Base-by-base conservation (phyloP, 2,797 vertebrate species). In the Sphaeramia orbicularis region DNA sequence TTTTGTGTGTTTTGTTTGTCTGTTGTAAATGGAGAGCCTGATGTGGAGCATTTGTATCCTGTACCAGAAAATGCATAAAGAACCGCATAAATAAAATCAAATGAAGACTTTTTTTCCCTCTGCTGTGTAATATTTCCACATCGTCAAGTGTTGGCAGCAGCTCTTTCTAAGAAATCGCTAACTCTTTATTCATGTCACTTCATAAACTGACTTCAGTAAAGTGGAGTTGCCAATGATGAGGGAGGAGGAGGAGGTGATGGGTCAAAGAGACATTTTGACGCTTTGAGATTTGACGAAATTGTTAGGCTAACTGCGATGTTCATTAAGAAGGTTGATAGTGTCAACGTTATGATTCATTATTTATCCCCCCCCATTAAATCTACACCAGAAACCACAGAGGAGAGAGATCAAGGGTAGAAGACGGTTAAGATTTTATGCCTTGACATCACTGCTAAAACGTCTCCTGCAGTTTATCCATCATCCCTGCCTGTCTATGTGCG, bases 341-440 rank as follows among this genome's bases (percentile, higher is more conserved):
- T 58, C 52, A 63, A 66, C 47, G 47, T 60, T 43, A 1, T 11
- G 12, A 66, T 74, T 63, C 61, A 60, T 81, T 73, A 87, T 80
- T 81, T 58, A 75, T 65, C 52, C 47, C 56, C 56, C 14, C 4
- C 38, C 61, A 48, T 76, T 70, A 65, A 66, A 70, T 42, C 51
- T 63, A 54, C 63, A 67, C 41, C 53, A 27, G 32, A 4, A 70
- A 35, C 19, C 65, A 57, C 43, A 32, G 15, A 65, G 49, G 57
- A 44, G 52, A 40, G 50, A 54, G 37, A 54, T 55, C 49, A 57
- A 65, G 74, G 65, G 56, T 11, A 18, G 10, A 41, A 61, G 62
- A 43, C 65, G 52, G 58, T 55, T 38, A 24, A 51, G 37, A 59
- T 54, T 63, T 56, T 12, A 66, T 6, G 40, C 21, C 24, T 49